Evolutionary conservation across 2,797 vertebrate genomes (phyloP), one percentile per base, ranked within the genome.

Genomic region (Chelidonichthys spinosus): DNA sequence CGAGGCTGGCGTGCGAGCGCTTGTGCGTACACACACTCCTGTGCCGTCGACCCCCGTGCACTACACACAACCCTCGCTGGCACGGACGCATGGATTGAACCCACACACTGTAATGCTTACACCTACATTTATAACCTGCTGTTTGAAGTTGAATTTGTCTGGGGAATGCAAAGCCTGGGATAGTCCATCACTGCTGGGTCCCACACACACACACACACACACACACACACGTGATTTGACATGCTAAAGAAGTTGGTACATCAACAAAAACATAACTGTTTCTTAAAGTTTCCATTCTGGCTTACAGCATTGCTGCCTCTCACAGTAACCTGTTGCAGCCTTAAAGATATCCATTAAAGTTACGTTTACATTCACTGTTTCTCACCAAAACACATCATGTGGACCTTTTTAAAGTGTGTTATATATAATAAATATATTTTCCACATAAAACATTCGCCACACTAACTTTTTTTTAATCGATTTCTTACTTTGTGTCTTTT

Each of bases 161-260:
- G 74, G 84, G 83, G 69, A 85, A 46, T 10, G 35, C 42, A 74
- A 81, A 85, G 84, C 87, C 88, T 90, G 90, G 85, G 89, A 92
- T 85, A 85, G 73, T 85, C 56, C 25, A 52, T 63, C 60, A 11
- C 59, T 33, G 64, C 61, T 50, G 7, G 72, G 69, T 89, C 81
- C 25, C 88, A 89, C 76, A 66, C 72, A 82, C 63, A 69, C 72
- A 68, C 72, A 59, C 18, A 52, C 70, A 61, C 42, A 59, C 52
- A 42, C 39, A 46, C 53, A 47, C 52, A 72, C 59, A 63, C 46
- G 15, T 25, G 25, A 25, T 25, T 25, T 25, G 25, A 25, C 25
- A 25, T 25, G 25, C 13, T 11, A 35, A 54, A 35, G 3, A 13
- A 17, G 33, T 15, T 1, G 7, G 25, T 25, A 25, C 25, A 50